A percentile compares a stretch with the other conserved stretches of the same genome.
Conservation (phyloP, 64 coral and sea anemone species). For the Montipora sp. region DNA sequence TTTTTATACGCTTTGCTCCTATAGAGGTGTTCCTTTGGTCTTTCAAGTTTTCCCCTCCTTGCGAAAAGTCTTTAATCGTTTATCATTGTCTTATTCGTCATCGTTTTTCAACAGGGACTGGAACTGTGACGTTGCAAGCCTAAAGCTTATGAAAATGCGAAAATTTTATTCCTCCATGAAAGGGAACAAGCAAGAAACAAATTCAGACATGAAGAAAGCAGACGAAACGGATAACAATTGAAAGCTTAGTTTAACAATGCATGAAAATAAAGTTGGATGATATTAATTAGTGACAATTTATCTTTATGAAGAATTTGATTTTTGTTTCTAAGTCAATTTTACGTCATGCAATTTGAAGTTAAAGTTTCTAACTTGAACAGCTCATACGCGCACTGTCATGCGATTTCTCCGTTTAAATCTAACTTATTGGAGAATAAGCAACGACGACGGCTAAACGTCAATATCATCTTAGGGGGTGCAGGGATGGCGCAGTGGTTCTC, state of each 20-base stretch:
- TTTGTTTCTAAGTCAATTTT: too few species aligned
- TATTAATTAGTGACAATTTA: not conserved
- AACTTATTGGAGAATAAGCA: too few species aligned
- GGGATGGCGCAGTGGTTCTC: too few species aligned
- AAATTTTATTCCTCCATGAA: slow-evolving; percentile 10
- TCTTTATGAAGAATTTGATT: not conserved
- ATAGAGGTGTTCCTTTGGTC: too few species aligned
- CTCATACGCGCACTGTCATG: too few species aligned
- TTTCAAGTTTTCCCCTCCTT: too few species aligned
- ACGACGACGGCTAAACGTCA: too few species aligned
- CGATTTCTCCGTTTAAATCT: too few species aligned
- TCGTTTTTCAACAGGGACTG: slow-evolving; percentile 43
- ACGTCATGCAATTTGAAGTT: too few species aligned
- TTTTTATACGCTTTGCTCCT: too few species aligned
- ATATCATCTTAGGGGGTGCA: too few species aligned
- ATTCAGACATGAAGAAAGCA: not conserved
- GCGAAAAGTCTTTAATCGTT: not conserved
- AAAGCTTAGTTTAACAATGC: not conserved
- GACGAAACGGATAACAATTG: not conserved
- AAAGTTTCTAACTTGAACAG: too few species aligned
- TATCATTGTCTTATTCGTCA: not conserved
- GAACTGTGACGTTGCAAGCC: slow-evolving; percentile 59
- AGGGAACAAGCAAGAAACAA: slow-evolving; percentile 15
- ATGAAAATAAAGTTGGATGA: not conserved
- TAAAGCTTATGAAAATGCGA: slow-evolving; percentile 36